Conservation (phyloP, 2,113 vertebrate species). For the Toxotes chatareus region DNA sequence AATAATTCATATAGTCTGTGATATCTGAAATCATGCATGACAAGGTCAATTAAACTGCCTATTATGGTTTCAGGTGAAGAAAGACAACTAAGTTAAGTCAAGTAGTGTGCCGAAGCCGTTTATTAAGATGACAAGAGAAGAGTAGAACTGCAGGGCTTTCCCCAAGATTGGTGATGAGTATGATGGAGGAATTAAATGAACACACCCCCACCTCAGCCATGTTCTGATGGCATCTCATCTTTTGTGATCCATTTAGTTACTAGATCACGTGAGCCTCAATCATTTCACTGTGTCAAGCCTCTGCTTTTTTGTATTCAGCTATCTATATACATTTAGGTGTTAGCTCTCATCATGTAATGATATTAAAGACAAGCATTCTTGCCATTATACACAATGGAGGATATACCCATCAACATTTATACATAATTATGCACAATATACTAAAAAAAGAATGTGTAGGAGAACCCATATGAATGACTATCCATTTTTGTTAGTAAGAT, state of each 20-base stretch:
- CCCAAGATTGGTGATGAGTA: neutral
- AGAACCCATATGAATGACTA: neutral
- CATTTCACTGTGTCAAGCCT: neutral
- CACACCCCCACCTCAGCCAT: neutral
- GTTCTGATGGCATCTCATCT: neutral
- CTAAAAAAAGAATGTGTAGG: neutral
- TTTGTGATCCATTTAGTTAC: constrained; percentile 6
- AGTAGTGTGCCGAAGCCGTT: constrained; percentile 3
- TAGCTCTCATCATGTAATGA: neutral
- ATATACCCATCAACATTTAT: neutral
- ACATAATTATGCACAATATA: neutral
- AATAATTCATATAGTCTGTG: neutral
- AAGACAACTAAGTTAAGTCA: neutral
- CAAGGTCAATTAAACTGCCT: neutral
- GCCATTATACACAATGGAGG: neutral
- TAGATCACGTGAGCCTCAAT: neutral
- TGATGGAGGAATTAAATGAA: neutral
- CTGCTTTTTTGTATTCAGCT: neutral
- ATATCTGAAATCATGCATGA: neutral
- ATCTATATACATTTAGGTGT: neutral
- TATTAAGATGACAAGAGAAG: constrained; percentile 25
- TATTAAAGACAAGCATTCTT: neutral
- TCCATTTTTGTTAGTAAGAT: no score
- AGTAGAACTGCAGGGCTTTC: neutral
- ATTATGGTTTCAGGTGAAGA: constrained; percentile 5